Evolutionary conservation across 2,113 vertebrate genomes (phyloP).

Genomic region (Panthera uncia): DNA sequence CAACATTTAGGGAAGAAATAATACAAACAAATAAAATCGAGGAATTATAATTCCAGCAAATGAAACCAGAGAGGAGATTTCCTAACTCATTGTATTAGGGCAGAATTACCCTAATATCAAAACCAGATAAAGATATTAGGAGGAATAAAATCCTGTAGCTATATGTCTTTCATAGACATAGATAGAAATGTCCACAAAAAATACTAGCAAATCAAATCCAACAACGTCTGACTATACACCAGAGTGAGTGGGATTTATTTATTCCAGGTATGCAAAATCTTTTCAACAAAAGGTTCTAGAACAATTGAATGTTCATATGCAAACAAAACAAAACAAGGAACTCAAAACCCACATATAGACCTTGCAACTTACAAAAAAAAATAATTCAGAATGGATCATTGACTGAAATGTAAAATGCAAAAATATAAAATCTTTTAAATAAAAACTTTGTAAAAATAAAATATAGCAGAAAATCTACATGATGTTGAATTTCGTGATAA

Average conservation of each 20-base stretch:
- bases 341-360: not conserved
- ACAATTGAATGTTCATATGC: not conserved
- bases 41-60: not conserved
- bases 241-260: not conserved
- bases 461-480: not conserved
- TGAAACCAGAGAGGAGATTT: not conserved
- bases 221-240: not conserved
- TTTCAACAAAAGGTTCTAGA: not conserved
- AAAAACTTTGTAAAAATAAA: not conserved
- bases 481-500: not conserved
- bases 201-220: not conserved
- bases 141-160: not conserved
- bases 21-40: not conserved
- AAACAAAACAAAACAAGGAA: not conserved
- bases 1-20: not conserved
- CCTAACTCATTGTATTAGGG: not conserved
- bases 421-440: not conserved
- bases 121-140: not conserved
- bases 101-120: not conserved
- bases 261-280: not conserved
- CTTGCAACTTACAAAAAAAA: not conserved
- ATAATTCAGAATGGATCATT: not conserved
- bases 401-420: not conserved
- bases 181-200: not conserved
- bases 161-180: not conserved